These are phyloP conservation scores for Hecatera dysodea DNA, from an alignment of 2,888 invertebrate species.

Conservation along the genomic window DNA sequence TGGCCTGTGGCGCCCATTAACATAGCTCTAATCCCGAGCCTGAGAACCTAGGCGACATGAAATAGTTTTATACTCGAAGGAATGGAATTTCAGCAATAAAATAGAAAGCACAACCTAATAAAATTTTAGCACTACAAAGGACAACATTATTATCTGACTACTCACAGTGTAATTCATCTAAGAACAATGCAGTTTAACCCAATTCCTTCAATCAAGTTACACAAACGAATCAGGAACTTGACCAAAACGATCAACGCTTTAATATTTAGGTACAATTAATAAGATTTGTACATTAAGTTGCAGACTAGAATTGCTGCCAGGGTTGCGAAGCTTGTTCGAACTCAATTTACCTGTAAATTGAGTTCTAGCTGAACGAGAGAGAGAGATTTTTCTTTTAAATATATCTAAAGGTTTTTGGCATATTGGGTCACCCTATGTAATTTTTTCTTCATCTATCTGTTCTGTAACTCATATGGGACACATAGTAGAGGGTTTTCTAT, in stretches of 20 bases:
- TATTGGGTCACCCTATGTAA: too few relatives aligned
- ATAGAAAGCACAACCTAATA: constrained; percentile 39
- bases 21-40: constrained; percentile 22
- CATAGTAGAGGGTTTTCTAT: too few relatives aligned
- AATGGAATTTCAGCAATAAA: constrained; percentile 6
- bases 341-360: constrained; percentile 3
- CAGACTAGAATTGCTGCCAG: constrained; percentile 1
- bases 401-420: too few relatives aligned
- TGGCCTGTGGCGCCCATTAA: constrained; percentile 26
- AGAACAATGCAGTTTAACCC: constrained; percentile 58
- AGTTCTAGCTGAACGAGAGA: neutral
- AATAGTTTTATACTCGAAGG: constrained; percentile 15
- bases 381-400: neutral
- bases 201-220: constrained; percentile 61
- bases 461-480: too few relatives aligned
- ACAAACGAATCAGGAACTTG: constrained; percentile 52
- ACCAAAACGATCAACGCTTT: constrained; percentile 19
- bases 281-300: constrained; percentile 3
- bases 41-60: constrained; percentile 12
- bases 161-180: constrained; percentile 54
- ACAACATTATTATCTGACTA: constrained; percentile 47
- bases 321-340: too few relatives aligned
- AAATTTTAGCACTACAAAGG: constrained; percentile 23
- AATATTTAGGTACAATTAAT: constrained; percentile 30
- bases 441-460: too few relatives aligned